phyloP scores from a whole-genome alignment of 92 coral and sea anemone species.

The Blastomussa wellsi region DNA sequence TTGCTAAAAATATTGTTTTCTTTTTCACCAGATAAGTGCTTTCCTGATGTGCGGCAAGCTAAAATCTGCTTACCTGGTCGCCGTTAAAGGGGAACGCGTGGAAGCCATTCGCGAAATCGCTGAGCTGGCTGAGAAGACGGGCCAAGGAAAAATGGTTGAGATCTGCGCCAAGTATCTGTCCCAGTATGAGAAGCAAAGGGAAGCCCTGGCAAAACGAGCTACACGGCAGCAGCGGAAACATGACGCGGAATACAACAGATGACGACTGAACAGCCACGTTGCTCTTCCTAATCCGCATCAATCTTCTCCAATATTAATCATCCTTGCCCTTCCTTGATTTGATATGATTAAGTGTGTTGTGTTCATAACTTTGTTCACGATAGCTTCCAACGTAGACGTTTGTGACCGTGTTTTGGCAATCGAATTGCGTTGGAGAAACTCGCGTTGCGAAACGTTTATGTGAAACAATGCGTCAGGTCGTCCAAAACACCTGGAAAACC shows the following conservation, averaged over 20 bases:
- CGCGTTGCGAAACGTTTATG: too few species aligned
- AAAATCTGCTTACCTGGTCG: slow-evolving; percentile 92
- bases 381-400: too few species aligned
- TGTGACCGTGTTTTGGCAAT: too few species aligned
- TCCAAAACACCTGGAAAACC: too few species aligned
- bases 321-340: too few species aligned
- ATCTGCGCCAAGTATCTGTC: slow-evolving; percentile 86
- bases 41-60: slow-evolving; percentile 86
- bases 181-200: slow-evolving; percentile 58
- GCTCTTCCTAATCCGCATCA: neutral
- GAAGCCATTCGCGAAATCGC: slow-evolving; percentile 83
- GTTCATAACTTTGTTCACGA: too few species aligned
- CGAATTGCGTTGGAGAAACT: too few species aligned
- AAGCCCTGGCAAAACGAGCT: slow-evolving; percentile 36
- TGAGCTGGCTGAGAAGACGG: slow-evolving; percentile 80
- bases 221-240: slow-evolving; percentile 20
- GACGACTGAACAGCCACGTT: neutral
- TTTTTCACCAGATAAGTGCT: slow-evolving; percentile 73
- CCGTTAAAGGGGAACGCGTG: slow-evolving; percentile 82
- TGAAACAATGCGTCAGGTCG: too few species aligned
- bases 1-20: neutral
- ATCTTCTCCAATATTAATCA: neutral
- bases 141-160: slow-evolving; percentile 82
- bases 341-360: too few species aligned
- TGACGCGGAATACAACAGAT: slow-evolving; percentile 4